Conservation (phyloP, 2,888 invertebrate species). For the Agrotis puta region DNA sequence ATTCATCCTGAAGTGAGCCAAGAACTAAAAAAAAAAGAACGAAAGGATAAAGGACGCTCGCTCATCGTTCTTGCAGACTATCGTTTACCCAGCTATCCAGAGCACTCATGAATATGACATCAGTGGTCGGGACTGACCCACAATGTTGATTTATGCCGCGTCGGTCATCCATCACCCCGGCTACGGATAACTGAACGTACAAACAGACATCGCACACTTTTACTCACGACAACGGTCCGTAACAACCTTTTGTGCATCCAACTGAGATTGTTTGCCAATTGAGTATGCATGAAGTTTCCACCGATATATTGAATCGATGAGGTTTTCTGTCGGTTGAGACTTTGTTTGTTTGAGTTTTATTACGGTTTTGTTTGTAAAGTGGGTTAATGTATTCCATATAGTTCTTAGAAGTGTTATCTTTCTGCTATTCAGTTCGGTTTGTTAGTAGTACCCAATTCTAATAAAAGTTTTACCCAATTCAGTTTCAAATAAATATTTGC, state of each 20-base stretch:
- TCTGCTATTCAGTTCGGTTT: slow-evolving; percentile 16
- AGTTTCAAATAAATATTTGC: slow-evolving; percentile 7
- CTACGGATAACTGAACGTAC: slow-evolving; percentile 66
- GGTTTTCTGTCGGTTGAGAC: slow-evolving; percentile 67
- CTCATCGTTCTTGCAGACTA: slow-evolving; percentile 72
- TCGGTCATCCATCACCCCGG: slow-evolving; percentile 83
- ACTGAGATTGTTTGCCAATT: slow-evolving; percentile 75
- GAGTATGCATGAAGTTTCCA: slow-evolving; percentile 78
- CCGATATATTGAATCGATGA: slow-evolving; percentile 74
- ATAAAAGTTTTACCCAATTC: slow-evolving; percentile 7
- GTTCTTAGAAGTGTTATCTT: slow-evolving; percentile 41
- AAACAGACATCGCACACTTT: slow-evolving; percentile 73
- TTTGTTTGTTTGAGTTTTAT: slow-evolving; percentile 65
- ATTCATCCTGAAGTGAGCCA: slow-evolving; percentile 70
- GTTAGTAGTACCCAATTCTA: slow-evolving; percentile 4
- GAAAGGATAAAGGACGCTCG: slow-evolving; percentile 73
- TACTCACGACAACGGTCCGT: slow-evolving; percentile 66
- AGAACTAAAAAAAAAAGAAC: slow-evolving; percentile 78
- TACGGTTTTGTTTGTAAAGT: slow-evolving; percentile 59
- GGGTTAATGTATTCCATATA: slow-evolving; percentile 58
- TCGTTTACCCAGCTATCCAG: slow-evolving; percentile 73
- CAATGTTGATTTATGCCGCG: slow-evolving; percentile 83
- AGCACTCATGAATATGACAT: slow-evolving; percentile 88
- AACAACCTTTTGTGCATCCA: slow-evolving; percentile 68
- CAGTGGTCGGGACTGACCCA: slow-evolving; percentile 80